These are phyloP conservation scores for Trinorchestia longiramus DNA, from an alignment of 1,140 invertebrate genomes.

Conservation along the genomic window DNA sequence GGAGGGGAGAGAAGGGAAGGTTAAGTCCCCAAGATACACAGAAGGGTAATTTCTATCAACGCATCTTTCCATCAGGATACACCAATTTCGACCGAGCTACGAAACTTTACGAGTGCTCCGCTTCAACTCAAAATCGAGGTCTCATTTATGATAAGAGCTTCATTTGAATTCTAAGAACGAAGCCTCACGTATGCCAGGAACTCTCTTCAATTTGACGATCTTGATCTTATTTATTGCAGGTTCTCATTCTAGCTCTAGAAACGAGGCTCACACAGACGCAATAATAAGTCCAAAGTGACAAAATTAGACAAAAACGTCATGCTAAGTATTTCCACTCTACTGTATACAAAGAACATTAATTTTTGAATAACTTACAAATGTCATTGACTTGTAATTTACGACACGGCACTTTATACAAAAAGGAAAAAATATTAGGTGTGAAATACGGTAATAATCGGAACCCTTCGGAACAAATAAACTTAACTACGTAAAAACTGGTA, in stretches of 20 bases:
- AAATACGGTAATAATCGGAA: neutral
- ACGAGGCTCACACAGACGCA: neutral
- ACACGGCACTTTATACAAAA: neutral
- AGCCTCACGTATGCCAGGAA: neutral
- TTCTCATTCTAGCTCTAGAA: neutral
- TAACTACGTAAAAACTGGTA: neutral
- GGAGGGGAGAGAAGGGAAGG: no score
- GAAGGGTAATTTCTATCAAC: neutral
- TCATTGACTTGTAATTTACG: no score
- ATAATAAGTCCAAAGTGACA: neutral
- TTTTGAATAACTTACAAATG: neutral
- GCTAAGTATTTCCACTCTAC: neutral
- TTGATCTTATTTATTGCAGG: neutral
- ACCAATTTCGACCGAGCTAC: neutral
- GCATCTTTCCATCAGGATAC: neutral
- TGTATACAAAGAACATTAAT: neutral
- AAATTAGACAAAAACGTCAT: neutral
- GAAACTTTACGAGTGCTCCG: neutral
- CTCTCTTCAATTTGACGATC: neutral
- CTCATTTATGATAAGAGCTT: neutral
- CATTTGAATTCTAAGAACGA: neutral
- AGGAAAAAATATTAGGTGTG: neutral
- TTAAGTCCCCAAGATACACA: no score
- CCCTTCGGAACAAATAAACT: neutral
- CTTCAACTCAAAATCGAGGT: neutral